Evolutionary conservation across 2,113 vertebrate species (phyloP), one percentile per base, ranked within the genome.

Genomic region (Butorides virescens): DNA sequence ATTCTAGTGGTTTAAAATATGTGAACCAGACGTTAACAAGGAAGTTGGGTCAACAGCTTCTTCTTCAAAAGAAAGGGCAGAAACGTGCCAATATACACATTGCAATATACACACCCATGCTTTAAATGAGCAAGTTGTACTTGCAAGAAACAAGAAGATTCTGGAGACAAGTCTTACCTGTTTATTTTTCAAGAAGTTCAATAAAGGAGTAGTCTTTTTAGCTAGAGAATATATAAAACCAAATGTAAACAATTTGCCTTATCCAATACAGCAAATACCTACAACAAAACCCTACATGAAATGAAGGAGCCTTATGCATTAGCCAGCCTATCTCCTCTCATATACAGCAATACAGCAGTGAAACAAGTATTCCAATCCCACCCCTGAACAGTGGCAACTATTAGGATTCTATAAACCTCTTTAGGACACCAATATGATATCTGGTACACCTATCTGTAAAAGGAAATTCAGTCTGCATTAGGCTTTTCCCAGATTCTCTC

Each of bases 161-260:
- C 59, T 63, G 37, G 88, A 94, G 67, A 44, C 25, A 90, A 95
- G 39, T 76, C 92, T 98, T 98, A 99, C 99, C 99, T 99, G 99
- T 96, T 99, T 99, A 66, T 99, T 99, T 98, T 99, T 99, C 97
- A 99, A 97, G 97, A 99, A 99, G 98, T 99, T 99, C 98, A 99
- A 97, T 79, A 99, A 98, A 83, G 99, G 99, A 95, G 99, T 99
- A 74, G 99, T 99, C 98, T 99, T 99, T 98, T 99, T 99, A 91
- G 99, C 99, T 99, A 93, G 79, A 95, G 66, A 88, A 97, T 73
- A 86, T 6, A 92, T 20, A 63, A 95, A 95, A 95, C 83, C 15
- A 91, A 75, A 68, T 25, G 26, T 95, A 76, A 96, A 37, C 46
- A 58, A 46, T 59, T 30, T 88, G 73, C 21, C 27, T 73, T 66